Percentiles rank a stretch among this genome's conserved stretches.
Evolutionary conservation across 2,888 invertebrate species (phyloP).

Genomic region (Harpagoxenus sublaevis): DNA sequence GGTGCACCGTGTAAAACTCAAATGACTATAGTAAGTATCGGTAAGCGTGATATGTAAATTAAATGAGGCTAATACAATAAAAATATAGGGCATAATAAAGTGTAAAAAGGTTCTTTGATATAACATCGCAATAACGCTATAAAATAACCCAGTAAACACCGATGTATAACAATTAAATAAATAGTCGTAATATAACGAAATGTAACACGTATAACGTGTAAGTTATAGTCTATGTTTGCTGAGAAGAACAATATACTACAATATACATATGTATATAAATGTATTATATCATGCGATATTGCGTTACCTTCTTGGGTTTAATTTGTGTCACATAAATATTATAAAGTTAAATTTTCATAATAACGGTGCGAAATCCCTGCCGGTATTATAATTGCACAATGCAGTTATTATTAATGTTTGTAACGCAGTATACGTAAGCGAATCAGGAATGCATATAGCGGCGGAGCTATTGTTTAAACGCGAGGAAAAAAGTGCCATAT

Average conservation of each 20-base stretch:
- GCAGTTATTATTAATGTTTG: slow-evolving; percentile 29
- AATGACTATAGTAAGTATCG: not conserved
- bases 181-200: too few species aligned
- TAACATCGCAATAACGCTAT: not conserved
- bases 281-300: not conserved
- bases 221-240: too few species aligned
- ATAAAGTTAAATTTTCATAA: slow-evolving; percentile 1
- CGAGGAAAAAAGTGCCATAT: not conserved
- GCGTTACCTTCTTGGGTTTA: not conserved
- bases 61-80: not conserved
- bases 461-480: not conserved
- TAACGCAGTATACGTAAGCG: not conserved
- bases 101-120: not conserved
- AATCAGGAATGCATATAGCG: not conserved
- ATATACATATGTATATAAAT: not conserved
- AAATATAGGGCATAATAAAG: not conserved
- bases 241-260: not conserved
- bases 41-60: slow-evolving; percentile 20
- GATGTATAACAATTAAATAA: too few species aligned
- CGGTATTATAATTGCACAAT: not conserved
- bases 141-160: not conserved
- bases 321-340: slow-evolving; percentile 17
- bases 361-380: not conserved
- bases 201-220: too few species aligned
- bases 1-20: slow-evolving; percentile 51